Evolutionary conservation across 2,113 vertebrate genomes (phyloP).

Genomic region (Psittacus erithacus): DNA sequence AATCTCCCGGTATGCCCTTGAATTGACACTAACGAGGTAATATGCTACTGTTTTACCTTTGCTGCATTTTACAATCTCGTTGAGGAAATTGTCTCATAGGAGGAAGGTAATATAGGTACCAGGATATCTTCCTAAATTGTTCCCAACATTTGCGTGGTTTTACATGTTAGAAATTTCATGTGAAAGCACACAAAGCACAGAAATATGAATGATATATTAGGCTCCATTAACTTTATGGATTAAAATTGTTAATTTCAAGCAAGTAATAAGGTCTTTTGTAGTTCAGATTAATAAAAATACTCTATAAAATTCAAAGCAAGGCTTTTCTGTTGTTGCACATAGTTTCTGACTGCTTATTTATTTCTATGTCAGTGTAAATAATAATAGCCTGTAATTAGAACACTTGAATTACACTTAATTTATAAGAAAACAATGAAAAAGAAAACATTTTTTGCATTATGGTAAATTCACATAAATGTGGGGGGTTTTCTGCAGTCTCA

Average conservation of each 20-base stretch:
- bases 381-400: not conserved
- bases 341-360: not conserved
- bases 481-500: not conserved
- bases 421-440: not conserved
- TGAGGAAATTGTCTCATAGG: not conserved
- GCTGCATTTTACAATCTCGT: not conserved
- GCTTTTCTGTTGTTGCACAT: not conserved
- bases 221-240: not conserved
- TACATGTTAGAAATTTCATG: not conserved
- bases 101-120: not conserved
- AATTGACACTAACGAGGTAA: not conserved
- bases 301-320: not conserved
- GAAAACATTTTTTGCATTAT: not conserved
- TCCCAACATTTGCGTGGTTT: not conserved
- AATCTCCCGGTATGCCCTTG: slow-evolving; percentile 35
- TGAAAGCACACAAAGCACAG: not conserved
- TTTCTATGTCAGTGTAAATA: not conserved
- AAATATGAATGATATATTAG: not conserved
- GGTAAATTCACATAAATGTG: not conserved
- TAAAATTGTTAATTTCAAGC: not conserved
- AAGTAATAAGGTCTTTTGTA: not conserved
- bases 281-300: not conserved
- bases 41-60: not conserved
- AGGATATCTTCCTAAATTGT: not conserved
- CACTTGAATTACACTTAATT: not conserved